Evolutionary conservation across 2,797 vertebrate species (phyloP).

Genomic region (Ceyx erithaca): DNA sequence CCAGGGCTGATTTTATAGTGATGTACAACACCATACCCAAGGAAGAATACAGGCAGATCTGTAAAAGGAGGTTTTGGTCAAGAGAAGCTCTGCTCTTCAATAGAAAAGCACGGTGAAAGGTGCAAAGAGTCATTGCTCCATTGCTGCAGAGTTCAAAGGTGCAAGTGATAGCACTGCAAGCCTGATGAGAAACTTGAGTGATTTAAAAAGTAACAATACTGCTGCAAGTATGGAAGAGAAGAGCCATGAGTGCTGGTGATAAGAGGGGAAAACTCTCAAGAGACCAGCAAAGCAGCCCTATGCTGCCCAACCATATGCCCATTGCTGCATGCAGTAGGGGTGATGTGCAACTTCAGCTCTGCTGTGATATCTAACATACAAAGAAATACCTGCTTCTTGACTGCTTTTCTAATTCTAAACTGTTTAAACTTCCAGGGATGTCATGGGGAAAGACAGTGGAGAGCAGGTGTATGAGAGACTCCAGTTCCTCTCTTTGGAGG

Average conservation of each 20-base stretch:
- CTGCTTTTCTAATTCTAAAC: neutral
- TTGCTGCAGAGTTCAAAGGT: neutral
- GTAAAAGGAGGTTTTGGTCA: neutral
- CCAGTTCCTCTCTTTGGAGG: neutral
- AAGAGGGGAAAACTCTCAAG: neutral
- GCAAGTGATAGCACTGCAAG: neutral
- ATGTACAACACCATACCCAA: neutral
- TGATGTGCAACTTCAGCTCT: rapidly evolving
- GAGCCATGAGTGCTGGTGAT: neutral
- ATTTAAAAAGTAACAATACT: neutral
- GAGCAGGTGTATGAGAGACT: neutral
- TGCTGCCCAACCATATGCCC: rapidly evolving
- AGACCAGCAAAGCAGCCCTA: neutral
- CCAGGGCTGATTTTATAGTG: neutral
- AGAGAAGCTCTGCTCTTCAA: neutral
- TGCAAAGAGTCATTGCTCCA: neutral
- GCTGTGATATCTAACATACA: neutral
- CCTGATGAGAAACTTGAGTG: neutral
- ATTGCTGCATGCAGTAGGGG: rapidly evolving
- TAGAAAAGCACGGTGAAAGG: neutral
- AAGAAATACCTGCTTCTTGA: neutral
- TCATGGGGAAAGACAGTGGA: neutral
- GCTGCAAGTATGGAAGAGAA: neutral
- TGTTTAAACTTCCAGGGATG: neutral
- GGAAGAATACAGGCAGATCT: neutral